Evolutionary conservation across 2,113 vertebrate species (phyloP).

Genomic region (Cercocebus atys): DNA sequence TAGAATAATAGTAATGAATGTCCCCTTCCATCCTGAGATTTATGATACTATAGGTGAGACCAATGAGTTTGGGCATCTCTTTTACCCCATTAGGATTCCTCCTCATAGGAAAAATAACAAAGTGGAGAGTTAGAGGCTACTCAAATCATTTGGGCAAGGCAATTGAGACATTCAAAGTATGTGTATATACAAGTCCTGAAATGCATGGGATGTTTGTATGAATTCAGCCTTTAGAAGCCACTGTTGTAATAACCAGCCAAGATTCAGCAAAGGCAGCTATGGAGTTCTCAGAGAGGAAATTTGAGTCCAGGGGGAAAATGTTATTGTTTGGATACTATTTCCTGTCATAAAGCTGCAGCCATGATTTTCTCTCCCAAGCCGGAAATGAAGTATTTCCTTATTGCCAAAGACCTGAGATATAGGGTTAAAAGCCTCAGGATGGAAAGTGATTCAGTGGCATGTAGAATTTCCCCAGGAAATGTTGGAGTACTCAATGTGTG

Average conservation of each 20-base stretch:
- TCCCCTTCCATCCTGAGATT: background rate
- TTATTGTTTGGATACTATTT: conserved; percentile 32
- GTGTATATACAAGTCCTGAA: background rate
- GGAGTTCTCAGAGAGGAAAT: background rate
- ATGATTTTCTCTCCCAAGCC: background rate
- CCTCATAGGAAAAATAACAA: background rate
- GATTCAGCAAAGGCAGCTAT: background rate
- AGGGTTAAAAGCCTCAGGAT: background rate
- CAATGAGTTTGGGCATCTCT: background rate
- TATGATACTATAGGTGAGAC: background rate
- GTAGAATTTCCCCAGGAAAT: background rate
- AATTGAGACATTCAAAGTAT: background rate
- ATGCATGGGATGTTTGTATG: rapidly evolving
- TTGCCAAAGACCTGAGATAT: background rate
- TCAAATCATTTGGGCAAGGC: background rate
- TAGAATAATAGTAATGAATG: rapidly evolving
- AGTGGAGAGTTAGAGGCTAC: rapidly evolving
- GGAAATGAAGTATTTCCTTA: conserved; percentile 62
- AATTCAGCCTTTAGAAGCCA: background rate
- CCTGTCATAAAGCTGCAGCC: conserved; percentile 19
- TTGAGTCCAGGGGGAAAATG: background rate
- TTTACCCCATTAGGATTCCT: background rate
- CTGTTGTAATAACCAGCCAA: rapidly evolving
- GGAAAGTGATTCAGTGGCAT: background rate
- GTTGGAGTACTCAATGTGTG: rapidly evolving